Evolutionary conservation across 2,113 vertebrate species (phyloP).

Genomic region (Petrocephalus zakoni): DNA sequence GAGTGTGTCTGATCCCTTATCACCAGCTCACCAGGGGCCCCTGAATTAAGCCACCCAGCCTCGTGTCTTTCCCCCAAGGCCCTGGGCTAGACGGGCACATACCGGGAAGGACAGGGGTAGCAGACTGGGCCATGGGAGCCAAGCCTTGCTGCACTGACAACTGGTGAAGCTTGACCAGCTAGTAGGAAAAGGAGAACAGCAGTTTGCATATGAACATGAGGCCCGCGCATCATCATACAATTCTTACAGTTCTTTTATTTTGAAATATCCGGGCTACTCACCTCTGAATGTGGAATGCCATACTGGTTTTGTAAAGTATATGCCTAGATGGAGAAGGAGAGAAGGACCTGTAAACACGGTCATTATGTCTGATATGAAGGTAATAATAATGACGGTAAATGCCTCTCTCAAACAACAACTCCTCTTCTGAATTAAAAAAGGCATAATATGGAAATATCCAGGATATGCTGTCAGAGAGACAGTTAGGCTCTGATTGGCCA

Average conservation of each 20-base stretch:
- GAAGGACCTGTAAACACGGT: conserved; percentile 32
- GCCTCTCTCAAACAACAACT: neutral
- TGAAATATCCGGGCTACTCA: conserved; percentile 46
- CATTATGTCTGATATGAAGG: conserved; percentile 40
- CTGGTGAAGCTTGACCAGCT: conserved; percentile 87
- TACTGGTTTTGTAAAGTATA: conserved; percentile 85
- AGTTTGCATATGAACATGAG: neutral
- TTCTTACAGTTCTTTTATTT: neutral
- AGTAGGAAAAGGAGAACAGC: conserved; percentile 26
- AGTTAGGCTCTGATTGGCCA: neutral
- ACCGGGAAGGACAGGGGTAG: conserved; percentile 65
- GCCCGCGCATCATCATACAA: neutral
- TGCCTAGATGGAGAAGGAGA: conserved; percentile 54
- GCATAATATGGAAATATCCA: too few species aligned
- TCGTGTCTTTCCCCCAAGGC: neutral
- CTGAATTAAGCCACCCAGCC: neutral
- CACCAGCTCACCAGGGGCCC: neutral
- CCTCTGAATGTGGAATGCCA: conserved; percentile 81
- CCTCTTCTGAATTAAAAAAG: neutral
- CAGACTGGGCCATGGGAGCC: conserved; percentile 62
- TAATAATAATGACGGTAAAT: neutral
- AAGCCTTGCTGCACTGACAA: conserved; percentile 79
- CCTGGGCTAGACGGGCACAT: conserved; percentile 42
- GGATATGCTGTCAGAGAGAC: neutral
- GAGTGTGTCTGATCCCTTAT: neutral